Percentiles rank a stretch among this genome's conserved stretches.
These are phyloP conservation scores for Crotalus viridis DNA, from an alignment of 2,113 vertebrate genomes.

Conservation along the genomic window DNA sequence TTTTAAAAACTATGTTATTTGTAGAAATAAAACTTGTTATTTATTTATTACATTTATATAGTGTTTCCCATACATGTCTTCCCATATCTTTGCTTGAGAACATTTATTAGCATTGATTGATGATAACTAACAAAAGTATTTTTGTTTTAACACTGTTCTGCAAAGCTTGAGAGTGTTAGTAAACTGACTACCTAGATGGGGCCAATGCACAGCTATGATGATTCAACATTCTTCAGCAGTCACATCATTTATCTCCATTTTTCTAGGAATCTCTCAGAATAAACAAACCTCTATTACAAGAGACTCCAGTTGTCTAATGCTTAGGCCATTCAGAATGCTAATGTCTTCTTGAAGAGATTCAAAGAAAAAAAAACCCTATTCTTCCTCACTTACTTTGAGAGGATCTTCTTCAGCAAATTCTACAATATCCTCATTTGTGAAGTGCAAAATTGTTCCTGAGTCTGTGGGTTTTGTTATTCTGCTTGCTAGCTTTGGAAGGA, in stretches of 20 bases:
- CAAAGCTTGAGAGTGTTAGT: no score
- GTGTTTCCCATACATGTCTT: background rate
- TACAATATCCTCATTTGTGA: background rate
- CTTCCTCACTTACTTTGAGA: background rate
- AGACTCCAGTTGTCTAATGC: no score
- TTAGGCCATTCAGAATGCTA: background rate
- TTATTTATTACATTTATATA: background rate
- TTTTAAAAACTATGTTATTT: background rate
- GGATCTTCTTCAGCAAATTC: conserved; percentile 5
- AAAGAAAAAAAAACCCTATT: background rate
- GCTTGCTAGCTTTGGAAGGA: background rate
- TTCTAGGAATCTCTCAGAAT: background rate
- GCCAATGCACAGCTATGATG: background rate
- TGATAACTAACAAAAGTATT: background rate
- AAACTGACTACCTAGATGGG: background rate
- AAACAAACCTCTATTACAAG: background rate
- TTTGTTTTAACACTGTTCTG: background rate
- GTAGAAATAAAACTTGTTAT: background rate
- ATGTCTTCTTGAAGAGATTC: background rate
- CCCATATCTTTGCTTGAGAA: background rate
- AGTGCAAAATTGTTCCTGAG: no score
- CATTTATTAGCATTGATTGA: background rate
- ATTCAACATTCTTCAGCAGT: no score
- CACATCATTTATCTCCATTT: background rate
- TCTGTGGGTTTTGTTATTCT: background rate